phyloP scores from a whole-genome alignment of 2,797 vertebrate species.

The Taenioides sp. region DNA sequence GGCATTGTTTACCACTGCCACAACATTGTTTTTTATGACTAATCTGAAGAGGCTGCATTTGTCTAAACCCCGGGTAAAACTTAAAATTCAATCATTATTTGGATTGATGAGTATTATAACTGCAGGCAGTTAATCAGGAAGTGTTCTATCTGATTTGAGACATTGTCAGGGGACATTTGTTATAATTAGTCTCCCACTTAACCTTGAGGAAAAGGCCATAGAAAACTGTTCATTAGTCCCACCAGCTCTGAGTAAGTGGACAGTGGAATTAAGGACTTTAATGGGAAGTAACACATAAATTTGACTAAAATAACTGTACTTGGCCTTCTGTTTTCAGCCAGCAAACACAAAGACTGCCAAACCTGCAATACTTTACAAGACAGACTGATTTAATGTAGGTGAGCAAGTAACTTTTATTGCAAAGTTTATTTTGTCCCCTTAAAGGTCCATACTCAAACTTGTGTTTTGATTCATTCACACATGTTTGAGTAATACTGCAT shows the following conservation, averaged over 20 bases:
- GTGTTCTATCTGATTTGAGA: background rate
- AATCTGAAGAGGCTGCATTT: conserved; percentile 10
- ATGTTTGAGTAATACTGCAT: too few species aligned
- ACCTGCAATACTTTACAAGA: background rate
- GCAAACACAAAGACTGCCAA: background rate
- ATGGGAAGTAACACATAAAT: background rate
- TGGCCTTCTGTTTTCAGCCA: background rate
- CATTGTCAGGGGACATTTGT: conserved; percentile 7
- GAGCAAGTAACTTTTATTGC: background rate
- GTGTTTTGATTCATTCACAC: too few species aligned
- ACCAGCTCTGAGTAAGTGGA: conserved; percentile 2
- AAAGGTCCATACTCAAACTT: background rate
- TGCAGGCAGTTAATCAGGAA: conserved; percentile 4
- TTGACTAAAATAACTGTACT: background rate
- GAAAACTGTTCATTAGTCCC: background rate
- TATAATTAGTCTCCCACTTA: conserved; percentile 6
- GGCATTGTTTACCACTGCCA: background rate
- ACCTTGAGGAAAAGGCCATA: conserved; percentile 4
- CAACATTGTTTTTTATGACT: background rate
- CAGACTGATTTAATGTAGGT: background rate
- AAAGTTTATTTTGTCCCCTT: background rate
- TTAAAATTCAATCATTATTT: background rate
- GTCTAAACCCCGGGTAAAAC: conserved; percentile 3
- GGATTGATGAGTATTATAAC: conserved; percentile 1
- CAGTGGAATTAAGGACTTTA: background rate